Conservation (phyloP, 1,140 invertebrate species). For the Melipona quadrifasciata region DNA sequence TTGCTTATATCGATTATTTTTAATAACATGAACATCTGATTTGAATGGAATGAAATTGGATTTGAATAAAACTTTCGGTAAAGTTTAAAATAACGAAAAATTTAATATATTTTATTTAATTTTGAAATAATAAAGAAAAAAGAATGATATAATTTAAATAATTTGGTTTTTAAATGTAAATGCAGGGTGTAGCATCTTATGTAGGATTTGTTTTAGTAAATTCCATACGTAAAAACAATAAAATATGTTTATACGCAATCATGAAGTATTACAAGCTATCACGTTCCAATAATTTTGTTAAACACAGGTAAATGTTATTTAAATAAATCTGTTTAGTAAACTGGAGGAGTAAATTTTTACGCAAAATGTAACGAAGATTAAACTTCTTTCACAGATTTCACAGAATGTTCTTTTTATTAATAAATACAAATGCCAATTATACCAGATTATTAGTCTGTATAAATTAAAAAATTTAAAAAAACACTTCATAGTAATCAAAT, state of each 20-base stretch:
- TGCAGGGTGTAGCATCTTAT: not conserved
- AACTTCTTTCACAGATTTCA: not conserved
- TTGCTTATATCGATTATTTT: not conserved
- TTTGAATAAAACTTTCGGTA: not conserved
- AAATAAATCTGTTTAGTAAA: not conserved
- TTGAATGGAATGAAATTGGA: not conserved
- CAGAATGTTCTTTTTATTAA: not conserved
- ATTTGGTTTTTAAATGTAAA: not conserved
- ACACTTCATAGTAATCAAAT: not conserved
- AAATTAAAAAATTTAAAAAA: not conserved
- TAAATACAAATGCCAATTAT: not conserved
- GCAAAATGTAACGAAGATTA: too few relatives aligned
- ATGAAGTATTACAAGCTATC: not conserved
- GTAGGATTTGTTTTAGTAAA: not conserved
- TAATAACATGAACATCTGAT: not conserved
- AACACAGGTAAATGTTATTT: not conserved
- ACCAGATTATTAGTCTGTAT: not conserved
- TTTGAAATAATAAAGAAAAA: not conserved
- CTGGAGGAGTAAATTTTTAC: too few relatives aligned
- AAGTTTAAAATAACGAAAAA: not conserved
- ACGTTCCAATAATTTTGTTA: not conserved
- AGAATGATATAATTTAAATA: not conserved
- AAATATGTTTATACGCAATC: not conserved
- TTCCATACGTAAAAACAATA: constrained; percentile 1
- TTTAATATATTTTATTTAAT: not conserved